Base-by-base conservation (phyloP, 2,888 invertebrate genomes). In the Anthrax anthrax region DNA sequence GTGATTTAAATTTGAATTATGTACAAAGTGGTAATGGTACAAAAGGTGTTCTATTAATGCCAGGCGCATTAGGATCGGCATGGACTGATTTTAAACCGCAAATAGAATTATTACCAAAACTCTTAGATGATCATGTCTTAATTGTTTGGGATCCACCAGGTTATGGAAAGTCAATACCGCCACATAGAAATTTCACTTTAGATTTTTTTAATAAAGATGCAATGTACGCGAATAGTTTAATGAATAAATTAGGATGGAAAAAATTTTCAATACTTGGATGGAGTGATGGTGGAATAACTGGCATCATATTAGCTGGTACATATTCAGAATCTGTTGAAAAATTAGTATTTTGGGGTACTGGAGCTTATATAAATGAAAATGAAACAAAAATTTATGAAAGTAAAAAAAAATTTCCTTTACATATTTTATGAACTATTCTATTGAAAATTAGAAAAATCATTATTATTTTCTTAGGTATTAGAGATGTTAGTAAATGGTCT, bases 201-300 rank as follows among this genome's bases (percentile, higher is more conserved):
- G 73, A 85, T 55, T 88, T 86, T 62, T 81, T 79, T 56, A 73
- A 79, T 47, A 74, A 74, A 51, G 91, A 92, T 71, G 89, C 90
- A 6, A 71, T 75, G 27, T 65, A 68, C 51, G 87, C 84, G 14
- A 70, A 74, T 51, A 66, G 77, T 46, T 72, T 92, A 42, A 86
- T 90, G 83, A 72, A 81, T 75, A 69, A 70, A 39, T 60, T 91
- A 10, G 76, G 78, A 2, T 71, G 81, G 38, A 60, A 73, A 0
- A 77, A 77, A 54, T 88, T 79, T 64, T 88, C 88, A 0, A 57
- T 90, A 12, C 59, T 91, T 47, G 92, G 92, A 1, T 92, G 91
- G 88, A 88, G 88, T 66, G 89, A 89, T 67, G 92, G 92, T 23
- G 92, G 87, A 2, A 82, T 80, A 39, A 77, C 84, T 0, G 80